Evolutionary conservation across 2,113 vertebrate species (phyloP).

Genomic region (Eira barbara): DNA sequence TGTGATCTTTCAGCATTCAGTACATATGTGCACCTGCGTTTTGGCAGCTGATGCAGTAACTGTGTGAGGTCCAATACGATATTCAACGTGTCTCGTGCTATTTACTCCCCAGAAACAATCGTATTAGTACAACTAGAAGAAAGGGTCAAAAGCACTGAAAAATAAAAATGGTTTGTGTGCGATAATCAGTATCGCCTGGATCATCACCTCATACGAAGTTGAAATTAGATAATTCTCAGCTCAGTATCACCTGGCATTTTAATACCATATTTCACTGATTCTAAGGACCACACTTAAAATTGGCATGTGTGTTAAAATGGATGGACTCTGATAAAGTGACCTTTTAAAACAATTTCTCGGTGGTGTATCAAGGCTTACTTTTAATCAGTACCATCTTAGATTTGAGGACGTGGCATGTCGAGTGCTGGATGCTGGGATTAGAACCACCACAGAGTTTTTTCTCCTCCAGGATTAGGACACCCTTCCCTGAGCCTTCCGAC

Average conservation of each 20-base stretch:
- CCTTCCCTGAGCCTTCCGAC: neutral
- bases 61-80: rapidly evolving
- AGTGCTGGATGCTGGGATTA: too few species aligned
- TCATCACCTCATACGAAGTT: too few species aligned
- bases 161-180: neutral
- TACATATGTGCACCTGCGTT: rapidly evolving
- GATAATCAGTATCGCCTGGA: neutral
- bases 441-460: neutral
- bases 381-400: rapidly evolving
- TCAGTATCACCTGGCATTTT: neutral
- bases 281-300: neutral
- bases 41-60: rapidly evolving
- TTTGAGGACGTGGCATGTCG: rapidly evolving
- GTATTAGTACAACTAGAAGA: neutral
- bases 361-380: too few species aligned
- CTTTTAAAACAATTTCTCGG: neutral
- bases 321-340: neutral
- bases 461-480: neutral
- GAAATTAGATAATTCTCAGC: neutral
- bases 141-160: neutral
- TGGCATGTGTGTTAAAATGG: neutral
- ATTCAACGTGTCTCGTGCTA: rapidly evolving
- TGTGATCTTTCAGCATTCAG: neutral
- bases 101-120: neutral
- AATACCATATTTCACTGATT: neutral